A percentile compares a stretch with the other conserved stretches of the same genome.
Evolutionary conservation across 2,888 invertebrate genomes (phyloP).

Genomic region (Auanema freiburgensis): DNA sequence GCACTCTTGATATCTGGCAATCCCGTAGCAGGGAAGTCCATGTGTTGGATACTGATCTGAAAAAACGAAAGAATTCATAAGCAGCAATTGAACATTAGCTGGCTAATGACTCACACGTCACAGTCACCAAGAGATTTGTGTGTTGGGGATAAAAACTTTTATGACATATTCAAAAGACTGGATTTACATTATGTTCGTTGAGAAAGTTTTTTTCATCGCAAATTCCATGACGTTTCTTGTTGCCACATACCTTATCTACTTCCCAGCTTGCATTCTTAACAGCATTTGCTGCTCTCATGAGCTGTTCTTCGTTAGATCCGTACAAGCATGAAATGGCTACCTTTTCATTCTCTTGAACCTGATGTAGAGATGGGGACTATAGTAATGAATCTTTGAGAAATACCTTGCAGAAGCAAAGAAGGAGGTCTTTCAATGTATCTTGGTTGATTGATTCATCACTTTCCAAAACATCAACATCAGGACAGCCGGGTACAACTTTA

Average conservation of each 20-base stretch:
- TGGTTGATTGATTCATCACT: constrained; percentile 33
- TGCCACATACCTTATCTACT: constrained; percentile 36
- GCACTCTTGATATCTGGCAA: constrained; percentile 33
- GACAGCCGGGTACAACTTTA: constrained; percentile 47
- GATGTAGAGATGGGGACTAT: constrained; percentile 10
- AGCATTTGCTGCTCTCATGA: constrained; percentile 41
- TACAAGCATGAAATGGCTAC: constrained; percentile 49
- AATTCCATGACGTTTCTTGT: not conserved
- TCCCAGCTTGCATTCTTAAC: constrained; percentile 47
- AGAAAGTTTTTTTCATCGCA: not conserved
- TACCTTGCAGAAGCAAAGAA: constrained; percentile 50
- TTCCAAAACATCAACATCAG: constrained; percentile 52
- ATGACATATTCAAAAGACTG: not conserved
- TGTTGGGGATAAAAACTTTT: too few relatives aligned
- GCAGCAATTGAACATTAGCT: constrained; percentile 4
- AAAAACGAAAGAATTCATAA: constrained; percentile 5
- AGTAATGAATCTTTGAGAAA: not conserved
- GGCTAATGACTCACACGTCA: not conserved
- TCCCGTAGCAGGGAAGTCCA: constrained; percentile 39
- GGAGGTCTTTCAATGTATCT: constrained; percentile 36
- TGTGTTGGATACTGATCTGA: constrained; percentile 50
- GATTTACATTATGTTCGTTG: not conserved
- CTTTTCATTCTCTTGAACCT: constrained; percentile 28
- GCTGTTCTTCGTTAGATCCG: constrained; percentile 53
- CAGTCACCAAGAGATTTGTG: too few relatives aligned